phyloP scores from a whole-genome alignment of 2,888 invertebrate species.

The Crossocerus cetratus region DNA sequence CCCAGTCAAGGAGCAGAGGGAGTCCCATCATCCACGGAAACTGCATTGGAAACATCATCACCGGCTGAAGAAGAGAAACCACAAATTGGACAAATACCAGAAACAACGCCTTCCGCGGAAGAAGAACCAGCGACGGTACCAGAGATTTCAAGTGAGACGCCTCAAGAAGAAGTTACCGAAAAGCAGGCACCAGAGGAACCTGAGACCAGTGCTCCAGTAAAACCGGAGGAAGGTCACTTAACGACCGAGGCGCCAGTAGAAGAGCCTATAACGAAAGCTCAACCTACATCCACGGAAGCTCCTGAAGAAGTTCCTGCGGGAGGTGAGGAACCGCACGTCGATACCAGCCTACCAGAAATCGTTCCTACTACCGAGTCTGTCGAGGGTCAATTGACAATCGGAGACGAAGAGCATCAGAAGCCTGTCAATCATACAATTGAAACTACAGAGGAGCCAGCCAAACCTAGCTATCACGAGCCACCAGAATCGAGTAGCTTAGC shows the following conservation, averaged over 20 bases:
- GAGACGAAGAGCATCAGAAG: conserved; percentile 54
- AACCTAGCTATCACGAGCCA: conserved; percentile 22
- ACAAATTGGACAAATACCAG: conserved; percentile 12
- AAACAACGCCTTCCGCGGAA: conserved; percentile 7
- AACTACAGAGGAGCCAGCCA: conserved; percentile 14
- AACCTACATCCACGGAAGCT: conserved; percentile 32
- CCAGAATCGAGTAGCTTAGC: conserved; percentile 27
- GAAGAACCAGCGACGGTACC: conserved; percentile 12
- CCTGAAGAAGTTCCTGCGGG: conserved; percentile 28
- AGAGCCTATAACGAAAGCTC: conserved; percentile 25
- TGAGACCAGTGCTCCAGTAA: not conserved
- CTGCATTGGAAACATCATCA: conserved; percentile 34
- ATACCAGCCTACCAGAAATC: conserved; percentile 50
- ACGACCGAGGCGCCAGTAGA: conserved; percentile 36
- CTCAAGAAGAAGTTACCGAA: conserved; percentile 25
- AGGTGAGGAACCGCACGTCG: conserved; percentile 37
- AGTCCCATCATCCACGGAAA: conserved; percentile 30
- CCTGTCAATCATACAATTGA: conserved; percentile 56
- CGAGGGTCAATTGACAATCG: conserved; percentile 57
- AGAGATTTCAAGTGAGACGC: conserved; percentile 14
- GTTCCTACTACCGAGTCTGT: conserved; percentile 39
- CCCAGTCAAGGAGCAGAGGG: not conserved
- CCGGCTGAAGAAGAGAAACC: conserved; percentile 17
- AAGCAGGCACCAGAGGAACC: conserved; percentile 25
- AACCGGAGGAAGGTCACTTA: conserved; percentile 33